Conservation (phyloP, 2,888 invertebrate genomes). For the Drosophila setosimentum region DNA sequence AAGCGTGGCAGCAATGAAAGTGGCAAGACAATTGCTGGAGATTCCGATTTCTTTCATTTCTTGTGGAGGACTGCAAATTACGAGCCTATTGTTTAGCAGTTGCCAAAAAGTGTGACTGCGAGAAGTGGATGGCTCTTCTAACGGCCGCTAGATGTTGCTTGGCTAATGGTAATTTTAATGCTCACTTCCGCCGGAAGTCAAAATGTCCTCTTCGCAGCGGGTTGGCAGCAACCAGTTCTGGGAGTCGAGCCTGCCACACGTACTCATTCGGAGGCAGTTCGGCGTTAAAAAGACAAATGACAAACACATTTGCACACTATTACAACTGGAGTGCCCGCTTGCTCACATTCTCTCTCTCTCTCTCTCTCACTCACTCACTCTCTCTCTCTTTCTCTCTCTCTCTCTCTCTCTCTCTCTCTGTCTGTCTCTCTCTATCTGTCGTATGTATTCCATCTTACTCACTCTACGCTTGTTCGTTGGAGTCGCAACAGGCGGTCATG, state of each 20-base stretch:
- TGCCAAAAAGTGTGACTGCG: slow-evolving; percentile 51
- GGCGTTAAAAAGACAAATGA: slow-evolving; percentile 75
- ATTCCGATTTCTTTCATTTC: slow-evolving; percentile 5
- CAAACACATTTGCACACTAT: slow-evolving; percentile 76
- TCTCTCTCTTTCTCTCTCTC: slow-evolving; percentile 1
- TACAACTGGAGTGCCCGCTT: slow-evolving; percentile 53
- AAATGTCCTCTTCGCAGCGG: slow-evolving; percentile 62
- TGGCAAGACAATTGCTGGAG: slow-evolving; percentile 41
- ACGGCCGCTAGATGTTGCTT: slow-evolving; percentile 5
- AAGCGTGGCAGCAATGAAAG: slow-evolving; percentile 19
- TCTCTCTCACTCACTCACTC: slow-evolving; percentile 20
- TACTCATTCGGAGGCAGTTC: slow-evolving; percentile 55
- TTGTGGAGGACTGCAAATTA: slow-evolving; percentile 41
- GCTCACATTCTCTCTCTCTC: slow-evolving; percentile 30
- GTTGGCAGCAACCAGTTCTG: slow-evolving; percentile 42
- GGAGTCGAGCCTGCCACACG: slow-evolving; percentile 37
- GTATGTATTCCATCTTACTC: background rate
- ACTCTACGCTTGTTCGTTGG: background rate
- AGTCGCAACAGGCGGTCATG: slow-evolving; percentile 71
- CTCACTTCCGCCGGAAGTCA: slow-evolving; percentile 71
- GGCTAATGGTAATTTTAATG: slow-evolving; percentile 74
- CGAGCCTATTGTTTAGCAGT: slow-evolving; percentile 58
- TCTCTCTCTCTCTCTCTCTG: slow-evolving; percentile 17
- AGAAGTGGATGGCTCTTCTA: slow-evolving; percentile 29
- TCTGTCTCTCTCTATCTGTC: background rate